These are phyloP conservation scores for Spisula solida DNA, from an alignment of 2,888 invertebrate species.

Conservation along the genomic window DNA sequence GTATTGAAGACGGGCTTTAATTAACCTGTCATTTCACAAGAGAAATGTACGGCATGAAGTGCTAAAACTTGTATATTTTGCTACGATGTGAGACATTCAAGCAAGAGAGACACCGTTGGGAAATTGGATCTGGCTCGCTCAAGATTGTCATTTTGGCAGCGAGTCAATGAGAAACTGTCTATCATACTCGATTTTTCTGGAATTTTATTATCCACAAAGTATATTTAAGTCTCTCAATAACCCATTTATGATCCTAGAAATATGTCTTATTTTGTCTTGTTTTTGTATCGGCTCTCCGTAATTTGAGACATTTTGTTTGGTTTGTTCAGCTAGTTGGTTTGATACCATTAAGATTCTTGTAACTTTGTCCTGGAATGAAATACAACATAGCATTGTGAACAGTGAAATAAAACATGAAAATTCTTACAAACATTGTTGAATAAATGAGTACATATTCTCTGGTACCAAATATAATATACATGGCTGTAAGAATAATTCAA, in stretches of 20 bases:
- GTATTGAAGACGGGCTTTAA: neutral
- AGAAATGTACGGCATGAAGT: slow-evolving; percentile 4
- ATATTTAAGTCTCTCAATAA: neutral
- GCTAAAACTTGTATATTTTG: slow-evolving; percentile 17
- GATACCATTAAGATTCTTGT: neutral
- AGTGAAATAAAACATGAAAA: no score
- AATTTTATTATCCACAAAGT: slow-evolving; percentile 7
- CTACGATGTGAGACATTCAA: neutral
- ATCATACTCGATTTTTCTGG: neutral
- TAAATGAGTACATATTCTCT: no score
- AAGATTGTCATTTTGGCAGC: slow-evolving; percentile 27
- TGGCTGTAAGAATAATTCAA: no score
- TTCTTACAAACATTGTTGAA: no score
- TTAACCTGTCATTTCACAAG: slow-evolving; percentile 21
- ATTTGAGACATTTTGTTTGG: neutral
- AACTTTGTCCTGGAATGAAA: neutral
- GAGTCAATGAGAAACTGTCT: slow-evolving; percentile 28
- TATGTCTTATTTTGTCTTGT: neutral
- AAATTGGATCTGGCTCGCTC: neutral
- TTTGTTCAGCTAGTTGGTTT: neutral
- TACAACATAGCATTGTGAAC: no score
- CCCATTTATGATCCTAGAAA: neutral
- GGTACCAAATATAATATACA: no score
- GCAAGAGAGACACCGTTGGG: neutral
- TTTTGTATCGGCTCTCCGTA: neutral